These are phyloP conservation scores for Sarcophaga variegata DNA, from an alignment of 2,888 invertebrate genomes.

Conservation along the genomic window DNA sequence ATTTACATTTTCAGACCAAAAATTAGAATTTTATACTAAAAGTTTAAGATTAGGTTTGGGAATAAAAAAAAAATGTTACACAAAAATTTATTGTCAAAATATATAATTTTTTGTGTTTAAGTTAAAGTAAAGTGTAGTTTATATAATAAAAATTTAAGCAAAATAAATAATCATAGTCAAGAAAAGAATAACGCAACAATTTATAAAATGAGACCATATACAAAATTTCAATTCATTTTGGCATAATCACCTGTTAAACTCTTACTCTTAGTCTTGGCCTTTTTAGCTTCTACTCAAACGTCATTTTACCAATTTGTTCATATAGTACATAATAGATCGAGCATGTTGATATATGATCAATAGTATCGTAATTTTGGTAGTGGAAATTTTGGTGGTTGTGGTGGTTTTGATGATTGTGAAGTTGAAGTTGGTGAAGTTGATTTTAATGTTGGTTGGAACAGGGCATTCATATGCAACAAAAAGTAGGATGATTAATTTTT, in stretches of 20 bases:
- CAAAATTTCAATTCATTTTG: constrained; percentile 73
- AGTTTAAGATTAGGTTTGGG: no score
- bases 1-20: neutral
- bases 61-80: no score
- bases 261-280: constrained; percentile 94
- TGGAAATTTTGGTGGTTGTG: constrained; percentile 37
- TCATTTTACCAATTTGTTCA: constrained; percentile 54
- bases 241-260: constrained; percentile 90
- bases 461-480: constrained; percentile 54
- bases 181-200: neutral
- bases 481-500: constrained; percentile 26
- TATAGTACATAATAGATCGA: constrained; percentile 40
- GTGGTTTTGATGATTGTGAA: constrained; percentile 52
- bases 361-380: constrained; percentile 51
- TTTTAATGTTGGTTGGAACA: constrained; percentile 33
- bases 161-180: no score
- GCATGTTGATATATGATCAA: constrained; percentile 56
- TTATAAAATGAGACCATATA: constrained; percentile 43
- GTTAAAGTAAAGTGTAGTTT: no score
- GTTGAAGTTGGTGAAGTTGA: constrained; percentile 54
- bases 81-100: no score
- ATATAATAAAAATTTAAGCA: no score
- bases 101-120: no score
- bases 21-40: no score
- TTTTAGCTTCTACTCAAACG: constrained; percentile 91